These are phyloP conservation scores for Neopipo cinnamomea DNA, from an alignment of 2,113 vertebrate genomes.

Conservation along the genomic window DNA sequence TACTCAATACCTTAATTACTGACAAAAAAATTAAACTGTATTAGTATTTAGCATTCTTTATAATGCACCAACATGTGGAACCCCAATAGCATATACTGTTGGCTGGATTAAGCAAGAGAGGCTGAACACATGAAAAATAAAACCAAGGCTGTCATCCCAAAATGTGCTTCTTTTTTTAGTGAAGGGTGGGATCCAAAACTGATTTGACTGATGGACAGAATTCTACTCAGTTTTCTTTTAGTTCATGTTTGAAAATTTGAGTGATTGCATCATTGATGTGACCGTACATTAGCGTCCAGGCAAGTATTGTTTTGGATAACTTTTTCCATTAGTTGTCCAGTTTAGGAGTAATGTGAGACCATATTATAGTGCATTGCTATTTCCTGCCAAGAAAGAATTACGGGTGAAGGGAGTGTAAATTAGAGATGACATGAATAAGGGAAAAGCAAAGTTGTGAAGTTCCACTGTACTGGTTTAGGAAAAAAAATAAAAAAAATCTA, in stretches of 20 bases:
- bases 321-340: neutral
- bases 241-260: neutral
- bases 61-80: conserved; percentile 23
- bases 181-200: neutral
- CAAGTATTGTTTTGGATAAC: neutral
- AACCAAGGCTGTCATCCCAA: neutral
- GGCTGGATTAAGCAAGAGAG: neutral
- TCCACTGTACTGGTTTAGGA: neutral
- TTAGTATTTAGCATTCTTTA: conserved; percentile 66
- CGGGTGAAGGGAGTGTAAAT: neutral
- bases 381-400: neutral
- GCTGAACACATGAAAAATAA: neutral
- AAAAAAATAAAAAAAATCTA: neutral
- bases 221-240: neutral
- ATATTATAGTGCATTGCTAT: neutral
- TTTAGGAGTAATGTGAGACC: neutral
- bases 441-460: neutral
- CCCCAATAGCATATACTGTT: neutral
- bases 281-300: neutral
- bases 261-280: neutral
- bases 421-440: neutral
- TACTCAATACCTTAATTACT: conserved; percentile 34
- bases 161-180: neutral
- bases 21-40: conserved; percentile 36
- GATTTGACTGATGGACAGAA: neutral